Base-by-base conservation (phyloP, 2,888 invertebrate species). In the Agriopis aurantiaria region DNA sequence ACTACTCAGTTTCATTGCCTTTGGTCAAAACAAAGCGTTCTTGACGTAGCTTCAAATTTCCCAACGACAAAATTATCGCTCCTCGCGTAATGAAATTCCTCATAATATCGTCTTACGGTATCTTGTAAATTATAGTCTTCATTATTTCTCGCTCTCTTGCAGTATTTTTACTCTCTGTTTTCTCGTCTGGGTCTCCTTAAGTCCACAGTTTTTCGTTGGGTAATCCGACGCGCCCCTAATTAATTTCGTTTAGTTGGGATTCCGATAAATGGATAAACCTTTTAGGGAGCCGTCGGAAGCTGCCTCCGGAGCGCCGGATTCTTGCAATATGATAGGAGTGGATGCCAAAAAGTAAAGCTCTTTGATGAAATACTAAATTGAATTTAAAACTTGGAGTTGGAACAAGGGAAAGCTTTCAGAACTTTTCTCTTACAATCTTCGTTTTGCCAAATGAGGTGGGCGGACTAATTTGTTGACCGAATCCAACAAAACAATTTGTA, bases 401-500 rank as follows among this genome's bases (percentile, higher is more conserved):
- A 78, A 86, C 84, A 85, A 78, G 62, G 77, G 78, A 85, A 85
- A 84, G 82, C 88, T 85, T 82, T 87, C 76, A 84, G 76, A 88
- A 87, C 77, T 85, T 86, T 81, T 71, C 76, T 76, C 69, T 77
- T 81, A 81, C 78, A 79, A 80, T 83, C 82, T 81, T 79, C 72
- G 78, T 83, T 84, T 83, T 76, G 63, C 73, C 61, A 75, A 82
- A 82, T 82, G 81, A 79, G 75, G 77, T 76, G 72, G 69, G 71
- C 62, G 67, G 77, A 77, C 77, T 78, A 81, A 84, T 85, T 84
- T 79, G 58, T 69, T 70, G 74, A 72, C 74, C 59, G 73, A 70
- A 72, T 78, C 57, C 76, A 70, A 66, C 60, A 68, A 73, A 78
- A 80, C 73, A 78, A 74, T 75, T 74, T 76, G 57, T 73, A 70